Base-by-base conservation (phyloP, 2,888 invertebrate species). In the Dilophus febrilis region DNA sequence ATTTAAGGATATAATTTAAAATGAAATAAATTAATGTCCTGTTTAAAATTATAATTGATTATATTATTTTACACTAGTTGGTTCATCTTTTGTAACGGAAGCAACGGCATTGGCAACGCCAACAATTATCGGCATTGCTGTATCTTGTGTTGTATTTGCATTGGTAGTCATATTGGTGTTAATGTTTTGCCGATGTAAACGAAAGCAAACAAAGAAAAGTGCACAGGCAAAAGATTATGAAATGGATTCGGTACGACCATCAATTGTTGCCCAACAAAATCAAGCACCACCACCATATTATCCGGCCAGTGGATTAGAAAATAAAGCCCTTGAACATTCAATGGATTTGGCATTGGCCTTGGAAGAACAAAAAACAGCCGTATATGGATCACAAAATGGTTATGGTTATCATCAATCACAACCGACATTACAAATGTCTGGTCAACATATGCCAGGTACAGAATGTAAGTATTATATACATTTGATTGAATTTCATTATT, bases 211-310 rank as follows among this genome's bases (percentile, higher is more conserved):
- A 50, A 84, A 84, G 58, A 85, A 87, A 60, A 79, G 84, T 47
- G 69, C 69, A 45, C 76, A 77, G 49, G 74, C 80, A 22, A 90
- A 90, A 63, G 87, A 88, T 59, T 87, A 87, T 58, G 88, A 88
- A 65, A 83, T 86, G 80, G 86, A 87, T 55, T 78, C 84, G 0
- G 82, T 84, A 47, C 72, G 84, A 41, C 84, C 85, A 14, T 80
- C 84, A 36, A 78, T 86, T 59, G 83, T 85, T 31, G 75, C 83
- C n/a, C 81, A 82, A 46, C 85, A 84, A 59, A 83, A 79, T 45
- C 83, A 84, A 53, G 84, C 85, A 2, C 87, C 87, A 17, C 87
- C 87, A 27, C 87, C 87, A 0, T 88, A 88, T 52, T 87, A 87
- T 55, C 85, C 87, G n/a, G 76, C 77, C 11, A 73, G 81, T 35